A percentile compares a stretch with the other conserved stretches of the same genome.
These are phyloP conservation scores for Tuta absoluta DNA, from an alignment of 2,888 invertebrate genomes.

Conservation along the genomic window DNA sequence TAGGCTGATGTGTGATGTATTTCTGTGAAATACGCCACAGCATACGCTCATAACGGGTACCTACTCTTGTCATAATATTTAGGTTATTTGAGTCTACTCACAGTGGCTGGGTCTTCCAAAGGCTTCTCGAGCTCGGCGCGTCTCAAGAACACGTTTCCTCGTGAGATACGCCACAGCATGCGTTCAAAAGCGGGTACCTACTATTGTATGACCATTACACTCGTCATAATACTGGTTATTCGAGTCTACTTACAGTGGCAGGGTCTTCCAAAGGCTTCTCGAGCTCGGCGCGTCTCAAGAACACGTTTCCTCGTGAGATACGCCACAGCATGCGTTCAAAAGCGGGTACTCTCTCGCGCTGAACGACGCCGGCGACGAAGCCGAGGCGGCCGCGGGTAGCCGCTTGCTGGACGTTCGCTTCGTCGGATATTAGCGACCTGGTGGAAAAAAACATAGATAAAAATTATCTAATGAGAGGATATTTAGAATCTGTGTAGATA, in stretches of 20 bases:
- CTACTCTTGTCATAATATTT: background rate
- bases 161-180: conserved; percentile 95
- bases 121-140: conserved; percentile 92
- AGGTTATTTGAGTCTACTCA: conserved; percentile 66
- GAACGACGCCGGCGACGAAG: conserved; percentile 96
- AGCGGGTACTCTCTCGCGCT: conserved; percentile 91
- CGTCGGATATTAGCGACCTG: conserved; percentile 75
- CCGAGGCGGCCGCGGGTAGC: conserved; percentile 81
- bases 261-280: conserved; percentile 92
- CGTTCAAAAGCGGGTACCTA: conserved; percentile 87
- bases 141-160: conserved; percentile 95
- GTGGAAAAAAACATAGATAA: background rate
- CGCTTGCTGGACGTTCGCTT: conserved; percentile 59
- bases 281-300: conserved; percentile 92
- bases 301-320: conserved; percentile 95
- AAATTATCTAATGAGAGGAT: too few species aligned
- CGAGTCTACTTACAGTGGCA: too few species aligned
- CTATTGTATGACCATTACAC: too few species aligned
- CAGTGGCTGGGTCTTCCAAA: conserved; percentile 91
- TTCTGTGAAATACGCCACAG: conserved; percentile 95
- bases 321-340: conserved; percentile 97
- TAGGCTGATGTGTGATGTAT: too few species aligned
- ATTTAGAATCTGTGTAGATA: too few species aligned
- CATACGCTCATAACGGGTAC: conserved; percentile 90
- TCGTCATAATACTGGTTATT: too few species aligned